phyloP scores from a whole-genome alignment of 2,888 invertebrate species.

The Cryptophagus acutangulus region DNA sequence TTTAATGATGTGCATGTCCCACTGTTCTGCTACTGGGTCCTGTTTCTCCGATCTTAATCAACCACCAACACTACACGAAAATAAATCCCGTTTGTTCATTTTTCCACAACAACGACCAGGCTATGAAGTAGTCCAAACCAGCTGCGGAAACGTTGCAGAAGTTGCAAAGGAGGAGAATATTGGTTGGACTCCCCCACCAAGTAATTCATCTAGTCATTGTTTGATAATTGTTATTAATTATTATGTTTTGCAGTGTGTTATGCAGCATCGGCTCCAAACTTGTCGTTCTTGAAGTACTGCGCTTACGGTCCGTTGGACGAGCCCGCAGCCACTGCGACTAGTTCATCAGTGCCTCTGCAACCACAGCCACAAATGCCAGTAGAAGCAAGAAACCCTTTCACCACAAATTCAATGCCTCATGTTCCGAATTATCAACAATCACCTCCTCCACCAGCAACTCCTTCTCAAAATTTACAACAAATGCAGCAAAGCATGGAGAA shows the following conservation, averaged over 20 bases:
- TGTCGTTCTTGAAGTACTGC: no score
- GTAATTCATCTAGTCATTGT: no score
- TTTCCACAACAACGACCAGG: constrained; percentile 43
- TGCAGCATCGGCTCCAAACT: no score
- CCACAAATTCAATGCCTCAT: neutral
- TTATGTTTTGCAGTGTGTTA: no score
- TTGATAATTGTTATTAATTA: no score
- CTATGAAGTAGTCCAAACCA: constrained; percentile 36
- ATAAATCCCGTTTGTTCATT: constrained; percentile 36
- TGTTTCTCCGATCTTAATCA: constrained; percentile 29
- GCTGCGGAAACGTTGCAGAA: no score
- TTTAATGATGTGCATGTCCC: no score
- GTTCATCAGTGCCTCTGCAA: no score
- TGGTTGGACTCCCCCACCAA: no score
- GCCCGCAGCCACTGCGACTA: constrained; percentile 1
- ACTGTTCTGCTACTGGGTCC: constrained; percentile 34
- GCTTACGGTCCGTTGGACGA: neutral
- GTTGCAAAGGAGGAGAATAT: no score
- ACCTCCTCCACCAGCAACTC: no score
- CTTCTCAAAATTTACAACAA: neutral
- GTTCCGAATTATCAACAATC: neutral
- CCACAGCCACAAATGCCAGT: constrained; percentile 6
- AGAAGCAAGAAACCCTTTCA: constrained; percentile 2
- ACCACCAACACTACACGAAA: constrained; percentile 7
- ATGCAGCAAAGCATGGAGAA: neutral